These are phyloP conservation scores for Melopsittacus undulatus DNA, from an alignment of 2,797 vertebrate genomes.

Conservation along the genomic window DNA sequence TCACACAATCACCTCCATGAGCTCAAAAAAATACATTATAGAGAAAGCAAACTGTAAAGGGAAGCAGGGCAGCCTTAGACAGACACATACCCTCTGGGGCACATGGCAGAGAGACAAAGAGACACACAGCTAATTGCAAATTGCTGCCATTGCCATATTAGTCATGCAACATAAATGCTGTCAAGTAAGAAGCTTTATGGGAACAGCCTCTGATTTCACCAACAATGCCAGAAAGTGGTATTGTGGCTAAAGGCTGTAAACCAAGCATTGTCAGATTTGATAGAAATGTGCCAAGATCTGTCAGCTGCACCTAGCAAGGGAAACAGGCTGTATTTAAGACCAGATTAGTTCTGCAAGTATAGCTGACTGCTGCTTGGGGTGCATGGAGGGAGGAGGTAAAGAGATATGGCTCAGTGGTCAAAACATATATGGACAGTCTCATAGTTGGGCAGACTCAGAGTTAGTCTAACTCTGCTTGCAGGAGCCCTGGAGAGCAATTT, in stretches of 20 bases:
- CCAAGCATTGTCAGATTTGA: background rate
- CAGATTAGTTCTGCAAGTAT: background rate
- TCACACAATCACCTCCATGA: background rate
- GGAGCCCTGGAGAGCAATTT: background rate
- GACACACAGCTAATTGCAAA: conserved; percentile 15
- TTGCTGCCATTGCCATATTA: conserved; percentile 26
- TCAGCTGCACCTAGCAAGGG: background rate
- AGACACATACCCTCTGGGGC: background rate
- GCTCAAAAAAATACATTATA: background rate
- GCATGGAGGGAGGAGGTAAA: background rate
- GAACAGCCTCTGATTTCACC: conserved; percentile 29
- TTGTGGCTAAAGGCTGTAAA: conserved; percentile 16
- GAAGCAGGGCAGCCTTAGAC: conserved; percentile 7
- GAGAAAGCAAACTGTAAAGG: background rate
- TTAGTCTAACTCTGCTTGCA: background rate
- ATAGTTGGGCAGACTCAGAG: too few species aligned
- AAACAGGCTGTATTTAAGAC: background rate
- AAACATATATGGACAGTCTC: accelerated
- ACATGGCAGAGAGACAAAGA: background rate
- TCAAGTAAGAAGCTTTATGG: conserved; percentile 35
- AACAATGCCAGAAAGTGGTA: conserved; percentile 18
- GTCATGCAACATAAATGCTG: conserved; percentile 49
- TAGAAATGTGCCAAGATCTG: background rate
- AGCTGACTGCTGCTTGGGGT: background rate
- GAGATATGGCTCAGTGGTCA: background rate